Base-by-base conservation (phyloP, 2,888 invertebrate species). In the Parelbella ahira region DNA sequence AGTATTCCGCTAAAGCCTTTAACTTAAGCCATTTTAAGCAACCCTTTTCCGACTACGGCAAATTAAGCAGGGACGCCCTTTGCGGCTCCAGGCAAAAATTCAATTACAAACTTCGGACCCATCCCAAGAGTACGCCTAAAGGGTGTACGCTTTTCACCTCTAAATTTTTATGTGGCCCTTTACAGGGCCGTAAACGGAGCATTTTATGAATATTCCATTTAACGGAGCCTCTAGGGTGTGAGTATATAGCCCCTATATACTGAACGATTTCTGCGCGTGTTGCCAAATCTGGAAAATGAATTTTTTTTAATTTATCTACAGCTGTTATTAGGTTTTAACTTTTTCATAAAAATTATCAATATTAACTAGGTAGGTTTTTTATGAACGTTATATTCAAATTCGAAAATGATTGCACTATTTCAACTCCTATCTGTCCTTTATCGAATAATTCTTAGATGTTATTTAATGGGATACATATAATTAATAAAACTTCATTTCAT, bases 81-180 rank as follows among this genome's bases (percentile, higher is more conserved):
- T 83, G 86, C 79, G 84, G 84, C 83, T 79, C 65, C 68, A 79
- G 83, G 84, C 84, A 81, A 86, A 84, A 87, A 87, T 87, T 87
- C 86, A 87, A 87, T 87, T 87, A 86, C 83, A 69, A 82, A 87
- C 81, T 84, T 83, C 72, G 66, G 56, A 59, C 60, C 76, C 80
- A 80, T 86, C 83, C 84, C 84, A 83, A 69, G 84, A 82, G 84
- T 68, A 63, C 61, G 67, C 73, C 76, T 72, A 76, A 78, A 82
- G 83, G 83, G 82, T 53, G 63, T 64, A 62, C 58, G 62, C 63
- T 80, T 75, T 81, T 77, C 76, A 67, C 77, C 74, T 75, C 71
- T 83, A 83, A 84, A 82, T 81, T 84, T 86, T 86, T 82, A 82
- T 81, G 77, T 60, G 69, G 64, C 80, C 82, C 82, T 86, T 84